Evolutionary conservation across 2,797 vertebrate species (phyloP).

Genomic region (Ataeniobius toweri): DNA sequence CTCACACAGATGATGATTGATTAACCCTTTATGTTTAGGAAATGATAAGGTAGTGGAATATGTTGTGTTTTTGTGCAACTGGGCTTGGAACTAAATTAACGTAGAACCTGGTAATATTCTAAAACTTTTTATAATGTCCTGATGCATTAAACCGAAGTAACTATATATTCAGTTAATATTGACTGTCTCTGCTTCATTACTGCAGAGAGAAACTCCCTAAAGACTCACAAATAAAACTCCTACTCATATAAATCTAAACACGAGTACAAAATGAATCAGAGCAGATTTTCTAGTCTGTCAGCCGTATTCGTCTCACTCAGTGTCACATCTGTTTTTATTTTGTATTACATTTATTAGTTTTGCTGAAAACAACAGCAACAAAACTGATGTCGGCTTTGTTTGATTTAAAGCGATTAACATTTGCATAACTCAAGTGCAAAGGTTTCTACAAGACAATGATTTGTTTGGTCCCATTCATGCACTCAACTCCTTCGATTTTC

Average conservation of each 20-base stretch:
- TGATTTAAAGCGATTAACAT: not conserved
- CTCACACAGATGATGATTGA: too few relatives aligned
- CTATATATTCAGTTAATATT: not conserved
- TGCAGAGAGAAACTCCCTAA: not conserved
- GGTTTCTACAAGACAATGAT: not conserved
- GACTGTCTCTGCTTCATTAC: not conserved
- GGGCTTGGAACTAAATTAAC: too few relatives aligned
- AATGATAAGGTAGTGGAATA: too few relatives aligned
- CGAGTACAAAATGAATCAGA: slow-evolving; percentile 4
- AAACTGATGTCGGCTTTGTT: not conserved
- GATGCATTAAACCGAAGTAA: not conserved
- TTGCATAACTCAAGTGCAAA: not conserved
- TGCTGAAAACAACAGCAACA: slow-evolving; percentile 5
- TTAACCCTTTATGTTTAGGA: too few relatives aligned
- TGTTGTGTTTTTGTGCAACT: too few relatives aligned
- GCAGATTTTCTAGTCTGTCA: slow-evolving; percentile 1
- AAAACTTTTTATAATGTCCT: not conserved
- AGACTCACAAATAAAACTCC: not conserved
- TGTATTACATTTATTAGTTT: slow-evolving; percentile 2
- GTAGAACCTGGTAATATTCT: too few relatives aligned
- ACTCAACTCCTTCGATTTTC: slow-evolving; percentile 7
- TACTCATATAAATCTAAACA: slow-evolving; percentile 8
- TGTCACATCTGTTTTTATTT: slow-evolving; percentile 10
- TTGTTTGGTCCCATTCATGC: slow-evolving; percentile 3
- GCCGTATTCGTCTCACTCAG: not conserved